Evolutionary conservation across 2,797 vertebrate genomes (phyloP), one percentile per base, ranked within the genome.

Genomic region (Anguilla megastoma): DNA sequence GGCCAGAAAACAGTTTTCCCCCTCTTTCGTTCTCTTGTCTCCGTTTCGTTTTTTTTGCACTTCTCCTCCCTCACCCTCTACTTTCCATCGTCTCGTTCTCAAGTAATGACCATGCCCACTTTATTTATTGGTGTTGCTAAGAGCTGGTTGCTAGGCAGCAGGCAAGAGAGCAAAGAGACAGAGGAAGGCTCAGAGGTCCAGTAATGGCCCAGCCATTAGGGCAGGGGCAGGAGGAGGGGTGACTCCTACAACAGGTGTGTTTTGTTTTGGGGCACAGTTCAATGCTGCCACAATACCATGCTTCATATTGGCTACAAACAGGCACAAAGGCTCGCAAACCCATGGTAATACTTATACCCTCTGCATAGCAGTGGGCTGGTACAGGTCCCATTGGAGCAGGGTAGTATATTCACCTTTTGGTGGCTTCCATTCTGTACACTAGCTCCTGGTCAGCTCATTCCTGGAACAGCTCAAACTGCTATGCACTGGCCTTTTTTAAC

Each of bases 81-180:
- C 45, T 6, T 82, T 50, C 21, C 79, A 16, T 41, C 33, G 14
- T 76, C 33, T 50, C 24, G 5, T 85, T 2, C 84, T 63, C 56
- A 33, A 60, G 58, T 14, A 56, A 63, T 79, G 33, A 63, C 50
- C 18, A 30, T 60, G 82, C 74, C 84, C 74, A 66, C 36, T 80
- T 79, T 54, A 88, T 63, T 9, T 48, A 63, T 86, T 66, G 58
- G 54, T 63, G 87, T 80, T 82, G 84, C 87, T 88, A 87, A 87
- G 87, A 86, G 71, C n/a, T 80, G 45, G 87, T 88, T 88, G 69
- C 87, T 86, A 88, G 54, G 87, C 85, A 88, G 85, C 87, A 66
- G 56, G 66, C 7, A 4, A 9, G 0, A 63, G 84, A 41, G 16
- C 14, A 54, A 27, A 33, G n/a, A 58, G 83, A 30, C 16, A 56